phyloP scores from a whole-genome alignment of 2,797 vertebrate genomes.

The Centropyge bicolor region DNA sequence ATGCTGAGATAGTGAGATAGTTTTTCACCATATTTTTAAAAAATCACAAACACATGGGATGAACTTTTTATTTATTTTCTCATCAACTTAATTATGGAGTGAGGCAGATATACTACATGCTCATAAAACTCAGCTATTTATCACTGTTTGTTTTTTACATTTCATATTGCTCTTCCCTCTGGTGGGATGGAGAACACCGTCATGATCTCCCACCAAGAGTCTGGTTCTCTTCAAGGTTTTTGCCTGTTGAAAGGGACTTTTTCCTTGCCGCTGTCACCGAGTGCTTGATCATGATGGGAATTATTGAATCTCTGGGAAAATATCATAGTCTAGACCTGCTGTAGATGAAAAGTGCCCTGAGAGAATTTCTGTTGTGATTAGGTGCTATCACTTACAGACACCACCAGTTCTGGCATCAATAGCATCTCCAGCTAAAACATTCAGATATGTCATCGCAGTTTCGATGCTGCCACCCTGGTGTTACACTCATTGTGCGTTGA shows the following conservation, averaged over 20 bases:
- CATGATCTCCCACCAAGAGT: slow-evolving; percentile 4
- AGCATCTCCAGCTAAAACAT: slow-evolving; percentile 7
- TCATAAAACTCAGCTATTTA: slow-evolving; percentile 19
- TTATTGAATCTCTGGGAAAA: too few relatives aligned
- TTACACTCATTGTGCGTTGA: neutral
- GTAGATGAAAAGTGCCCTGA: too few relatives aligned
- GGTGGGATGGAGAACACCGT: slow-evolving; percentile 14
- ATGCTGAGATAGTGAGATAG: slow-evolving; percentile 45
- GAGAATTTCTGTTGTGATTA: too few relatives aligned
- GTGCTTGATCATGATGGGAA: too few relatives aligned
- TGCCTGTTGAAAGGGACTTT: too few relatives aligned
- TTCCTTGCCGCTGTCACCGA: too few relatives aligned
- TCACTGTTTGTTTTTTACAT: slow-evolving; percentile 55
- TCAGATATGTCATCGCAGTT: neutral
- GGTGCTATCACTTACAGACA: slow-evolving; percentile 16
- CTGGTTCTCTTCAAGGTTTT: too few relatives aligned
- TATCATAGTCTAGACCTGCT: too few relatives aligned
- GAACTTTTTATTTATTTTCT: too few relatives aligned
- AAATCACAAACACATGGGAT: too few relatives aligned
- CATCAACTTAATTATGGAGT: slow-evolving; percentile 28
- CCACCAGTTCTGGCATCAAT: neutral
- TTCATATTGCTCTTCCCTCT: slow-evolving; percentile 36
- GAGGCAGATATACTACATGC: slow-evolving; percentile 29
- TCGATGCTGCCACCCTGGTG: neutral
- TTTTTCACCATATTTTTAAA: slow-evolving; percentile 17